Evolutionary conservation across 2,888 invertebrate genomes (phyloP).

Genomic region (Julus scanicus): DNA sequence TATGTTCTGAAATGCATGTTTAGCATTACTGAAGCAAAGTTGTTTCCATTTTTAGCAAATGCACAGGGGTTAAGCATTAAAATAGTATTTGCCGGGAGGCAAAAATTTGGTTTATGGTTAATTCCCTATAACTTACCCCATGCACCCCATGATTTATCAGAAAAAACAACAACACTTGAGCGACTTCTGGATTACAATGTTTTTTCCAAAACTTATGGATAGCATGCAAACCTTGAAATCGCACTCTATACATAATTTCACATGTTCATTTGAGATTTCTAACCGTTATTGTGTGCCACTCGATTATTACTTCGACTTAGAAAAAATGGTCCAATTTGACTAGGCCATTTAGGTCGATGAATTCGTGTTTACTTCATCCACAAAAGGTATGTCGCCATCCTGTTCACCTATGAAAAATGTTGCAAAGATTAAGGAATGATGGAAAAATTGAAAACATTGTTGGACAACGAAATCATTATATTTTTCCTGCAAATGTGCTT

Average conservation of each 20-base stretch:
- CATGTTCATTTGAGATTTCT: background rate
- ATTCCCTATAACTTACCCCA: background rate
- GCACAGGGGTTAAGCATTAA: too few relatives aligned
- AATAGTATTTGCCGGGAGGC: too few relatives aligned
- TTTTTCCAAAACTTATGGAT: background rate
- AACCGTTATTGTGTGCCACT: background rate
- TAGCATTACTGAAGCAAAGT: background rate
- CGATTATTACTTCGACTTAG: background rate
- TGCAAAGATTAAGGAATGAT: background rate
- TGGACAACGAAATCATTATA: too few relatives aligned
- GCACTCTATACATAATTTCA: background rate
- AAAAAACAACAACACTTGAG: background rate
- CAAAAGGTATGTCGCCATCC: background rate
- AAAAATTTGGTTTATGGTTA: background rate
- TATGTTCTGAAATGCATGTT: background rate
- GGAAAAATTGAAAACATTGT: too few relatives aligned
- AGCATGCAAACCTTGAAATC: background rate
- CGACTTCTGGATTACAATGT: background rate
- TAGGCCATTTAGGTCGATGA: background rate
- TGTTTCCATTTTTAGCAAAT: too few relatives aligned
- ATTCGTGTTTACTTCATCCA: background rate
- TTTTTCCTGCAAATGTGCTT: too few relatives aligned
- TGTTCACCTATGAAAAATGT: background rate
- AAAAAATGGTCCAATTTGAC: background rate
- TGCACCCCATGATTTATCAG: background rate